Base-by-base conservation (phyloP, 2,113 vertebrate genomes). In the Crotalus viridis region DNA sequence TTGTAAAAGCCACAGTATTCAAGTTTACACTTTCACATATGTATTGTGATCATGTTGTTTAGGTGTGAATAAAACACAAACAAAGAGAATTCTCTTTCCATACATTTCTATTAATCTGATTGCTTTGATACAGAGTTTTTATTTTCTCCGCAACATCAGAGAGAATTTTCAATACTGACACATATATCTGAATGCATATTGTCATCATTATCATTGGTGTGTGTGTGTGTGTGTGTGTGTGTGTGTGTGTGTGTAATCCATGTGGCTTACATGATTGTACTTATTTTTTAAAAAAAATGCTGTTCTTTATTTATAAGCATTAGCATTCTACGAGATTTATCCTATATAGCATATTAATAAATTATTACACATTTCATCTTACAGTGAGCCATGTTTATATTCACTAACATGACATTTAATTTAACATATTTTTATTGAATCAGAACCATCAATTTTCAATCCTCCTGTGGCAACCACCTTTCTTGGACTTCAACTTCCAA, bases 21-120 rank as follows among this genome's bases (percentile, higher is more conserved):
- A 46, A 86, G 88, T 90, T 93, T 90, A 90, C 92, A 93, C 92
- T 93, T 93, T 89, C 46, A 85, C 92, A 86, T 93, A 90, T 90
- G 46, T 93, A 55, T 90, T 87, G 88, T 90, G 88, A 90, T 86
- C 56, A 64, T 93, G 88, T 90, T 90, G 55, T 64, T 46, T 90
- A 93, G 92, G 92, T 90, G 92, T 87, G 92, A 90, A 90, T 93
- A 90, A 93, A 93, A 93, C 33, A 89, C 46, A 93, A 93, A 93
- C 88, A 93, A 86, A 55, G 19, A 90, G 74, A 93, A 86, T 52
- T 90, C 56, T 48, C 56, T 85, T 93, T 90, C 56, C 81, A 85
- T 90, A 93, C 86, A 87, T 90, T 90, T 93, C 61, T 90, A 54
- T 90, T 93, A 90, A 90, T 85, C 88, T 86, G 46, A 90, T 64